Evolutionary conservation across 2,888 invertebrate species (phyloP).

Genomic region (Anagyrus pseudococci): DNA sequence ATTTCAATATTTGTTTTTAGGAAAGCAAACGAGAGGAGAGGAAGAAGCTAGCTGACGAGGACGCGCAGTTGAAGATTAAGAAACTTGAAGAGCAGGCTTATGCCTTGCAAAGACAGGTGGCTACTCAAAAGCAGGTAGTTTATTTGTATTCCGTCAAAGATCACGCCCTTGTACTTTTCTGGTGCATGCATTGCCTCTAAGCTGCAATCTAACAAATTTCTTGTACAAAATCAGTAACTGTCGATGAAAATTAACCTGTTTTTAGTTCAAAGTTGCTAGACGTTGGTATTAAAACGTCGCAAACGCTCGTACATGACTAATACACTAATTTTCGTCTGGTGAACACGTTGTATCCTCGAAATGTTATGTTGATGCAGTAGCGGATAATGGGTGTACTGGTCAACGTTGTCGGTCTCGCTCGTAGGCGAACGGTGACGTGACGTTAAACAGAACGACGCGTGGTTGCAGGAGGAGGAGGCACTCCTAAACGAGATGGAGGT

Average conservation of each 20-base stretch:
- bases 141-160: conserved; percentile 35
- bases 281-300: conserved; percentile 6
- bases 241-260: conserved; percentile 10
- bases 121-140: conserved; percentile 78
- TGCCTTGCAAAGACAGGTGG: conserved; percentile 89
- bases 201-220: conserved; percentile 45
- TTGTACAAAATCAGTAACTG: conserved; percentile 15
- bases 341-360: conserved; percentile 9
- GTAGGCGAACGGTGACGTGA: conserved; percentile 50
- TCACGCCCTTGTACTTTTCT: conserved; percentile 30
- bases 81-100: conserved; percentile 93
- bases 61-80: conserved; percentile 91
- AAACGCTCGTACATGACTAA: conserved; percentile 19
- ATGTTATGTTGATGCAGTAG: conserved; percentile 32
- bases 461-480: conserved; percentile 88
- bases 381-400: conserved; percentile 34
- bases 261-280: conserved; percentile 6
- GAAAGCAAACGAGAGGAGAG: conserved; percentile 91
- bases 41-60: conserved; percentile 92
- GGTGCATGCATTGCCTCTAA: conserved; percentile 48
- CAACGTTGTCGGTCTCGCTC: conserved; percentile 40
- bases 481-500: conserved; percentile 98
- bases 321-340: conserved; percentile 16
- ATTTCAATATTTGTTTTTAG: conserved; percentile 58
- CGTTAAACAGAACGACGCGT: conserved; percentile 60